phyloP scores from a whole-genome alignment of 2,113 vertebrate genomes.

The Cyrtonyx montezumae region DNA sequence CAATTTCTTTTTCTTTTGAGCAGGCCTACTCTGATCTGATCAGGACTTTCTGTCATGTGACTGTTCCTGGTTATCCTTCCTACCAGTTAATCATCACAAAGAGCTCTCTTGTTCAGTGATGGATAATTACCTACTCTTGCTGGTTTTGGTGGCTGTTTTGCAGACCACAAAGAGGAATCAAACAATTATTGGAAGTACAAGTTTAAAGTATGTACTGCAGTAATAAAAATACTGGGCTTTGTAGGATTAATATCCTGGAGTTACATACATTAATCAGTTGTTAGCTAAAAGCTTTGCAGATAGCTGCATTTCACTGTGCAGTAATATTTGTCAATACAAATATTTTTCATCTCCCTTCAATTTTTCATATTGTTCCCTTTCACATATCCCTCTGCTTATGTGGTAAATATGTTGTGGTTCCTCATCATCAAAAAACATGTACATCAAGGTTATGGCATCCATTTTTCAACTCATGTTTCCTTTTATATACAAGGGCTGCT shows the following conservation, averaged over 20 bases:
- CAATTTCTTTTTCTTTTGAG: not conserved
- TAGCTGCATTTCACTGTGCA: not conserved
- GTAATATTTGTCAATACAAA: not conserved
- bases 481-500: not conserved
- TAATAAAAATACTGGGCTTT: not conserved
- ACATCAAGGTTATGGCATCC: not conserved
- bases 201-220: not conserved
- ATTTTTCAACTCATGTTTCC: not conserved
- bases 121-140: not conserved
- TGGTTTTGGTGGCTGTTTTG: not conserved
- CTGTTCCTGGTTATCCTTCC: constrained; percentile 31
- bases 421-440: not conserved
- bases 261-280: not conserved
- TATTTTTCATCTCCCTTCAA: not conserved
- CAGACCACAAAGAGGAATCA: not conserved
- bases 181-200: not conserved
- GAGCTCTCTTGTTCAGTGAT: not conserved
- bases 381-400: not conserved
- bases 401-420: not conserved
- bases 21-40: constrained; percentile 32
- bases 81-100: not conserved
- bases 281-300: not conserved
- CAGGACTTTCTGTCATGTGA: constrained; percentile 25
- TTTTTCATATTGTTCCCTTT: not conserved
- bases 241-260: not conserved